A percentile compares a stretch with the other conserved stretches of the same genome.
These are phyloP conservation scores for Alentia gelatinosa DNA, from an alignment of 2,888 invertebrate genomes.

Conservation along the genomic window DNA sequence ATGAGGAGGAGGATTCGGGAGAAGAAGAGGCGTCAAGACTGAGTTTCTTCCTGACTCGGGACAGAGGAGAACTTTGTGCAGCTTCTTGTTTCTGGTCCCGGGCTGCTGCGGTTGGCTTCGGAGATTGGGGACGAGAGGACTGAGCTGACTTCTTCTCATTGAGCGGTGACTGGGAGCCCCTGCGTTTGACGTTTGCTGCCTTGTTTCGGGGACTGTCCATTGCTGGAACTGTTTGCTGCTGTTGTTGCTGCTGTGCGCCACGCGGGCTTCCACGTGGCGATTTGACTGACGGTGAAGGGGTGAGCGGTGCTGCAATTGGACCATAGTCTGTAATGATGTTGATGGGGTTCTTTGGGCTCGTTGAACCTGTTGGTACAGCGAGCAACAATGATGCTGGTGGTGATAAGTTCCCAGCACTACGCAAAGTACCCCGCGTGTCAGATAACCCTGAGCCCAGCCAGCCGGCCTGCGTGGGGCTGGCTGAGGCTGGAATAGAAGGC, in stretches of 20 bases:
- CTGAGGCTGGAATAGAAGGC: neutral
- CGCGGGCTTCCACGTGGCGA: slow-evolving; percentile 22
- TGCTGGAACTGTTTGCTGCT: neutral
- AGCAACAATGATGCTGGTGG: neutral
- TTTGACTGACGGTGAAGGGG: slow-evolving; percentile 27
- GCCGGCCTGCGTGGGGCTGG: neutral
- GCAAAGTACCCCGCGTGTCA: too few species aligned
- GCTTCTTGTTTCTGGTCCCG: neutral
- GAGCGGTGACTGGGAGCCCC: neutral
- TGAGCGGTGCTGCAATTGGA: neutral
- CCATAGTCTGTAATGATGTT: slow-evolving; percentile 47
- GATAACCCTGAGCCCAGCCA: too few species aligned
- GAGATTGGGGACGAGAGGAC: neutral
- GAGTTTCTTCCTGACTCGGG: neutral
- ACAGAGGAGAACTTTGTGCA: neutral
- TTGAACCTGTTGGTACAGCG: neutral
- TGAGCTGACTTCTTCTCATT: neutral
- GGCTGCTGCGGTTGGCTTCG: neutral
- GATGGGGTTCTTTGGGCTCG: slow-evolving; percentile 3
- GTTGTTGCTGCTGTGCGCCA: neutral
- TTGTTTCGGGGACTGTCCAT: neutral
- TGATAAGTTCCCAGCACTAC: neutral
- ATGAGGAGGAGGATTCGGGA: neutral
- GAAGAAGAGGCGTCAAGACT: neutral
- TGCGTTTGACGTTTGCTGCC: neutral